Conservation (phyloP, 2,888 invertebrate species). For the Penaeus monodon region DNA sequence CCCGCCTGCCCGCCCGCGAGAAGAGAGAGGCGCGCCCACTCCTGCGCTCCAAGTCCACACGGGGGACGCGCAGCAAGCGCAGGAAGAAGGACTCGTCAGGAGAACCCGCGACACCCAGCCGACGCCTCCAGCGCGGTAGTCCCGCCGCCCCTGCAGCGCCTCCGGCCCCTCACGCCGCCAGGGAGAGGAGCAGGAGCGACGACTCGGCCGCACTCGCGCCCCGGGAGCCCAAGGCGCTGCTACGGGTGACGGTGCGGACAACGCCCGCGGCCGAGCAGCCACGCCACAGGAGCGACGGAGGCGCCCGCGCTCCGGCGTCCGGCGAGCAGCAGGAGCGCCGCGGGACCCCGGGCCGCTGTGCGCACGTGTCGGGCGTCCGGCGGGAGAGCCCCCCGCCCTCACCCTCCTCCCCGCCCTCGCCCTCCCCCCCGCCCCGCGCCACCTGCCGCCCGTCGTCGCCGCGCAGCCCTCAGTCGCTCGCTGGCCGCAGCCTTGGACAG, state of each 20-base stretch:
- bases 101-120: neutral
- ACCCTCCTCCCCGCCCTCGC: neutral
- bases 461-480: slow-evolving; percentile 45
- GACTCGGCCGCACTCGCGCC: neutral
- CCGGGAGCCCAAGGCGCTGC: neutral
- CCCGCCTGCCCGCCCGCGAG: neutral
- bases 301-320: neutral
- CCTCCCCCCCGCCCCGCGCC: slow-evolving; percentile 20
- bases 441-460: slow-evolving; percentile 24
- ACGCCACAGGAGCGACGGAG: neutral
- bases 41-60: neutral
- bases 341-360: slow-evolving; percentile 12
- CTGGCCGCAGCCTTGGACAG: slow-evolving; percentile 33
- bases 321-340: neutral
- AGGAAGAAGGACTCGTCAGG: neutral
- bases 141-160: neutral
- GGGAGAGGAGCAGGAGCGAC: neutral
- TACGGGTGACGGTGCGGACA: slow-evolving; percentile 1
- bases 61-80: neutral
- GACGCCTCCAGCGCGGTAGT: neutral
- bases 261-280: slow-evolving; percentile 1
- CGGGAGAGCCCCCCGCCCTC: slow-evolving; percentile 12
- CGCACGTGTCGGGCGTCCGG: slow-evolving; percentile 46
- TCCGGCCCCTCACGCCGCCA: neutral
- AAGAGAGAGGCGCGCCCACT: neutral